Evolutionary conservation across 2,797 vertebrate genomes (phyloP), one percentile per base, ranked within the genome.

Genomic region (Rhabdomys pumilio): DNA sequence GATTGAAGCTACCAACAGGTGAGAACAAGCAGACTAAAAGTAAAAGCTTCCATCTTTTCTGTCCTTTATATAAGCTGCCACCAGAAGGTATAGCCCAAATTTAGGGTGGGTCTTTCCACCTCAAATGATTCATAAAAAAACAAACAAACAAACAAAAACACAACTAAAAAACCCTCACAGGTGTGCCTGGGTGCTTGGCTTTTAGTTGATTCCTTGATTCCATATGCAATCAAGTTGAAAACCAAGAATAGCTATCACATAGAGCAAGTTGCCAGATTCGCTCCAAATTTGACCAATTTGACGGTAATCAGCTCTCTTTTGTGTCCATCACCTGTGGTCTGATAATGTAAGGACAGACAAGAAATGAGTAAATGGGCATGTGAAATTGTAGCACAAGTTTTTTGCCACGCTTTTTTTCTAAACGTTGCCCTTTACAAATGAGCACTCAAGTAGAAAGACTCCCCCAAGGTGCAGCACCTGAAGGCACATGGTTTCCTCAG

Each of bases 401-500:
- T 91, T 96, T 61, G 24, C n/a, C 76, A 81, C 13, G 7, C 65
- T 81, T 14, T 44, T 44, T 91, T 96, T 77, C 50, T 72, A 65
- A 65, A 91, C 26, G 59, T 11, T 67, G 3, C 38, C 65, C 34
- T 72, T 97, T 89, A 84, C 81, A 97, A 76, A 47, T n/a, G 6
- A 94, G 53, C 80, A 31, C 29, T 91, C 67, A 89, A 92, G 17
- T 83, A 89, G n/a, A n/a, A 94, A 50, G 31, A 10, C 72, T 38
- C 90, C 5, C 5, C 75, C 31, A 50, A 76, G 79, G 44, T 90
- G 57, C 14, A 76, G 38, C 29, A 41, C 77, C 47, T 72, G 44
- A 95, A 95, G 67, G 59, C 69, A 89, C 19, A 73, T 38, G 3
- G 80, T 20, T 77, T 85, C 57, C 67, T 95, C 59, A 72, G n/a